phyloP scores from a whole-genome alignment of 2,113 vertebrate genomes.

The Emydura subglobosa region DNA sequence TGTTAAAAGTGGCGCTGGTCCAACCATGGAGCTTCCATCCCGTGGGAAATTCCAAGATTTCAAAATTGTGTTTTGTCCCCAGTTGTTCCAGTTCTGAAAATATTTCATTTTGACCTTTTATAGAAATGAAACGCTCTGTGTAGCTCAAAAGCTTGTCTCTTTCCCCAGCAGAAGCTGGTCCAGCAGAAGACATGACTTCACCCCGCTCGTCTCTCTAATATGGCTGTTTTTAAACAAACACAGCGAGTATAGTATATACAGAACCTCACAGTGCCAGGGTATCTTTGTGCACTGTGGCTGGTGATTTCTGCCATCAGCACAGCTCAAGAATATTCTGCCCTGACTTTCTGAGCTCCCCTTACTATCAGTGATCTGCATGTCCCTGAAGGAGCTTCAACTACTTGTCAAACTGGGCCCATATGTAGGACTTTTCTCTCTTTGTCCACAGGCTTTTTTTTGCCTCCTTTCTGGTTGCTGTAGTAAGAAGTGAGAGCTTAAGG shows the following conservation, averaged over 20 bases:
- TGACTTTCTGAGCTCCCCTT: neutral
- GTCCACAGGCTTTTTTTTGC: neutral
- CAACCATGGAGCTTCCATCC: neutral
- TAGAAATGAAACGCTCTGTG: neutral
- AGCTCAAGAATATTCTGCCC: neutral
- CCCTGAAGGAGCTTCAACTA: neutral
- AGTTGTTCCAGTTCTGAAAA: neutral
- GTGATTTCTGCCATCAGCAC: neutral
- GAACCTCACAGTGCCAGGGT: neutral
- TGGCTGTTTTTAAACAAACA: neutral
- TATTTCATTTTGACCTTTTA: neutral
- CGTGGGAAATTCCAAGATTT: neutral
- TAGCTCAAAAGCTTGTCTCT: neutral
- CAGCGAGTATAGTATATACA: neutral
- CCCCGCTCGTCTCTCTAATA: neutral
- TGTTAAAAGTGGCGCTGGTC: neutral
- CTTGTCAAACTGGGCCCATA: neutral
- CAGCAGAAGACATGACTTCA: neutral
- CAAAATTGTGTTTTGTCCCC: neutral
- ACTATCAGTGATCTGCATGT: neutral
- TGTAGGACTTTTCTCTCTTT: neutral
- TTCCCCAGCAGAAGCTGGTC: neutral
- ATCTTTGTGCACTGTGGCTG: neutral
- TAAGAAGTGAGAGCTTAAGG: too few species aligned
- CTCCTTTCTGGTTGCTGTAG: accelerated